Base-by-base conservation (phyloP, 2,113 vertebrate genomes). In the Fukomys damarensis region DNA sequence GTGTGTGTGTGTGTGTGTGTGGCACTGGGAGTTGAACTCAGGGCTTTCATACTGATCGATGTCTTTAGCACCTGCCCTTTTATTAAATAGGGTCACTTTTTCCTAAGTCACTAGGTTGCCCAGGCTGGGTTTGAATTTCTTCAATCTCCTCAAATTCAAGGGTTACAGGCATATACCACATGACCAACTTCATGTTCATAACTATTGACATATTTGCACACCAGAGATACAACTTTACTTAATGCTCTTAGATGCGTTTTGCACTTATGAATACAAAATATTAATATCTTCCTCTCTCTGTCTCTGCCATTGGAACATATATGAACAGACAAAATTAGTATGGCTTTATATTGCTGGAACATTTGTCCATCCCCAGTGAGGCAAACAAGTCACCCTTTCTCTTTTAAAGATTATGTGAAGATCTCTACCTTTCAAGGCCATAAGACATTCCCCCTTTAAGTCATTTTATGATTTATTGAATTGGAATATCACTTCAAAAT, bases 291-390 rank as follows among this genome's bases (percentile, higher is more conserved):
- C 13, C 49, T 66, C 20, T 49, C 76, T 79, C 86, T 17, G 81
- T 16, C 20, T 38, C 84, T 72, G n/a, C 3, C 22, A 11, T 86
- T 74, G 14, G 58, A 87, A 56, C n/a, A 86, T 89, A 94, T 87
- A 85, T 85, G 63, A 96, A 13, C 58, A 65, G 46, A 72, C 94
- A 80, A 93, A 46, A 46, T 97, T 92, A 88, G 46, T 54, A 17
- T 16, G 80, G 16, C 70, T 77, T 68, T 9, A 56, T 66, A 46
- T 32, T 70, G 43, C 38, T 89, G 11, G 17, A 74, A 74, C 4
- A 52, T 43, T 66, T 54, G 56, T 52, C 80, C 26, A 87, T 66
- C 88, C 35, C 35, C 24, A 46, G 46, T 58, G 81, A 93, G 46
- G 80, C 24, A 4, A 49, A n/a, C 26, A 22, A 56, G 14, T 66